A percentile compares a stretch with the other conserved stretches of the same genome.
Conservation (phyloP, 2,888 invertebrate genomes). For the Caenorhabditis auriculariae region DNA sequence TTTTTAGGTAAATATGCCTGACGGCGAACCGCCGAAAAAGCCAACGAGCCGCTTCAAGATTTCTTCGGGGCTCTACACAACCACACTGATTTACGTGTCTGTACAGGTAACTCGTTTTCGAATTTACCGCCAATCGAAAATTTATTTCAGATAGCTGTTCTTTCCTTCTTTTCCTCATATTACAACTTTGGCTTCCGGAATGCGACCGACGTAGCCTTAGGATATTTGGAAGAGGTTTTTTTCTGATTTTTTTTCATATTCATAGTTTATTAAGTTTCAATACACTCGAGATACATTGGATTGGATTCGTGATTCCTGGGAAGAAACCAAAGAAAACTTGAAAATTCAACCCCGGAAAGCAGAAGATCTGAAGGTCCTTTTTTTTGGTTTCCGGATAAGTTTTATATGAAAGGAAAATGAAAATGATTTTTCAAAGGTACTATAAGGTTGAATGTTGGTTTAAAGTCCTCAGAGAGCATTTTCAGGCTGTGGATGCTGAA, state of each 20-base stretch:
- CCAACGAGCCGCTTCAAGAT: not conserved
- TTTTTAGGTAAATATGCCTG: no score
- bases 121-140: not conserved
- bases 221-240: slow-evolving; percentile 41
- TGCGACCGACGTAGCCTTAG: slow-evolving; percentile 30
- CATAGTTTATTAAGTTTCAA: slow-evolving; percentile 22
- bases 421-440: no score
- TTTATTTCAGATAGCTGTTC: slow-evolving; percentile 31
- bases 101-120: slow-evolving; percentile 13
- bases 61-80: slow-evolving; percentile 12
- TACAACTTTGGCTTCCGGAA: slow-evolving; percentile 47
- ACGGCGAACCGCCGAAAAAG: not conserved
- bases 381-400: not conserved
- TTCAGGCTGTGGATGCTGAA: slow-evolving; percentile 25
- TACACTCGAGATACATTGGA: slow-evolving; percentile 33
- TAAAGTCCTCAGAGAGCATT: not conserved
- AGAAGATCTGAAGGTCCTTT: slow-evolving; percentile 24
- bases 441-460: no score
- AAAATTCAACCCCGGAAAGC: slow-evolving; percentile 27
- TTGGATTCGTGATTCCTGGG: slow-evolving; percentile 22
- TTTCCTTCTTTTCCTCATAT: slow-evolving; percentile 49
- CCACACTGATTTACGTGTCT: slow-evolving; percentile 18
- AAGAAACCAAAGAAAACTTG: slow-evolving; percentile 29
- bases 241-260: not conserved
- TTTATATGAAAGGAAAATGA: no score